A percentile compares a stretch with the other conserved stretches of the same genome.
Conservation (phyloP, 2,888 invertebrate species). For the Campopleginae sp. region DNA sequence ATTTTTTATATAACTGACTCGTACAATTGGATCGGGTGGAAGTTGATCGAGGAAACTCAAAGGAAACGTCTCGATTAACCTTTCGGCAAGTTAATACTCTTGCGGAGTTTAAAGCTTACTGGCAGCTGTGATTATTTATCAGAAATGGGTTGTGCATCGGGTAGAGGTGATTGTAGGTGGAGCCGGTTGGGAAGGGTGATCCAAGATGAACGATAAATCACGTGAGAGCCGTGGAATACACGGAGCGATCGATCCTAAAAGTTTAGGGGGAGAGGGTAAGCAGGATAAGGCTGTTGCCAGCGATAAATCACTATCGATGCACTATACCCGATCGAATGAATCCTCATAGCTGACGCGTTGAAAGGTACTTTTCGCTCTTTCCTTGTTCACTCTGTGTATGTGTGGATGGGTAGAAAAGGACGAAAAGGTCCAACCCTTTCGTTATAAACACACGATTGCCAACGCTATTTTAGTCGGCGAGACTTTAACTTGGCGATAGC, state of each 20-base stretch:
- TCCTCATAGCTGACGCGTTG: constrained; percentile 67
- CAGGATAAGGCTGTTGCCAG: constrained; percentile 64
- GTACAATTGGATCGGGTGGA: neutral
- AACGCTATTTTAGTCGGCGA: constrained; percentile 10
- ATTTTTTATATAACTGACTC: neutral
- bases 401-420: neutral
- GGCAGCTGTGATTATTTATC: constrained; percentile 56
- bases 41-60: neutral
- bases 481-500: constrained; percentile 56
- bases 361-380: constrained; percentile 61
- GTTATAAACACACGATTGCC: constrained; percentile 12
- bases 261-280: constrained; percentile 48
- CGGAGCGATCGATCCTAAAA: constrained; percentile 76
- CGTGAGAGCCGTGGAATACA: constrained; percentile 75
- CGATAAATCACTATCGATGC: constrained; percentile 78
- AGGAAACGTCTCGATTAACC: constrained; percentile 20
- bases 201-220: constrained; percentile 76
- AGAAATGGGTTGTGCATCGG: constrained; percentile 39
- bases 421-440: constrained; percentile 4
- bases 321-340: constrained; percentile 73
- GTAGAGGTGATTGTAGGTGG: constrained; percentile 16
- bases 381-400: constrained; percentile 1
- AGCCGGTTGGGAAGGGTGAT: constrained; percentile 12
- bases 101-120: constrained; percentile 9
- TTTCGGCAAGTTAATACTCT: neutral